A percentile compares a stretch with the other conserved stretches of the same genome.
These are phyloP conservation scores for Poecilia picta DNA, from an alignment of 2,797 vertebrate species.

Conservation along the genomic window DNA sequence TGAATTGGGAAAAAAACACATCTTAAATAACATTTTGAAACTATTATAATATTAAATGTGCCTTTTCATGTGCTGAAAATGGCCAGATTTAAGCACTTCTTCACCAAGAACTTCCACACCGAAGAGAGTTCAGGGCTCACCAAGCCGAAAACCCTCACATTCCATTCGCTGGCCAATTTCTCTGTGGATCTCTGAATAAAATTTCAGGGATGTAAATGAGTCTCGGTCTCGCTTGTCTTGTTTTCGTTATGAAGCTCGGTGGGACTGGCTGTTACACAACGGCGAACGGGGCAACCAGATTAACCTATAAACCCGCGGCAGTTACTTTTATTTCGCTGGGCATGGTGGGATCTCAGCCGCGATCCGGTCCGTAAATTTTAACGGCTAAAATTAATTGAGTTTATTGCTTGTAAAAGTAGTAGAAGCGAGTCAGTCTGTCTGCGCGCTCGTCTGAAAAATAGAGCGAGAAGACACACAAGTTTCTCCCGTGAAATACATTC, in stretches of 20 bases:
- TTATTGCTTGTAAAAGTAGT: conserved; percentile 21
- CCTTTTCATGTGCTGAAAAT: too few relatives aligned
- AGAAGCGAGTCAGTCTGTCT: not conserved
- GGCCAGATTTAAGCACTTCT: too few relatives aligned
- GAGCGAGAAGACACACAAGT: not conserved
- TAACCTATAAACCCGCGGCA: conserved; percentile 39
- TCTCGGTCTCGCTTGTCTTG: conserved; percentile 32
- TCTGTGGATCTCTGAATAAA: not conserved
- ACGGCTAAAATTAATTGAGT: conserved; percentile 33
- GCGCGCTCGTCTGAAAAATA: not conserved
- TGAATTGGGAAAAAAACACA: too few relatives aligned
- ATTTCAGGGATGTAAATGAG: conserved; percentile 25
- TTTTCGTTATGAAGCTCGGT: conserved; percentile 29
- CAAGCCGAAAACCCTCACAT: not conserved
- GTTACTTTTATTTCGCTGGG: conserved; percentile 24
- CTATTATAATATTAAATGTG: too few relatives aligned
- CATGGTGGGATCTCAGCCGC: conserved; percentile 10
- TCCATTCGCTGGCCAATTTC: not conserved
- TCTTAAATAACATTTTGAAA: too few relatives aligned
- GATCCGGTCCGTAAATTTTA: conserved; percentile 21
- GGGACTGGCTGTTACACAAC: conserved; percentile 26
- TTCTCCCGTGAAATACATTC: not conserved
- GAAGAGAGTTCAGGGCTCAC: too few relatives aligned
- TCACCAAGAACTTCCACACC: too few relatives aligned
- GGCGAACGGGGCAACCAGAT: conserved; percentile 31